Evolutionary conservation across 2,888 invertebrate genomes (phyloP), one percentile per base, ranked within the genome.

Genomic region (Macropis europaea): DNA sequence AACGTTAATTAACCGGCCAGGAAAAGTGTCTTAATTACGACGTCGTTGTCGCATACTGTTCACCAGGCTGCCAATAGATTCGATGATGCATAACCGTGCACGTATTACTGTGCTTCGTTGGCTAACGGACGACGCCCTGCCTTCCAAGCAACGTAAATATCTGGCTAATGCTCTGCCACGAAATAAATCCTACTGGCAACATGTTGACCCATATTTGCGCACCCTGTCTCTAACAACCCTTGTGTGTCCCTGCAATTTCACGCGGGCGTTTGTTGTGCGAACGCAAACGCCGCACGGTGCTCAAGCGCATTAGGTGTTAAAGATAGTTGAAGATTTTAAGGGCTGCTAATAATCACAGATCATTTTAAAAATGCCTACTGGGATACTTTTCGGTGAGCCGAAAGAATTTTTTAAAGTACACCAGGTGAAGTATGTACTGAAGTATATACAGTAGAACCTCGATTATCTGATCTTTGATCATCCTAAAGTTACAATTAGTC

Each of bases 131-230:
- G 70, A 68, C 82, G 71, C 79, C 81, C 80, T 79, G 82, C 73
- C 53, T 76, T 74, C 70, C 73, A 45, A 48, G 79, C 74, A 72
- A 82, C 86, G 85, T 87, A 87, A 87, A 87, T 87, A 84, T 86
- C 82, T 52, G 71, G 79, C 82, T 87, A 87, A 87, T 88, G 86
- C 86, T 83, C 76, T 78, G 77, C 76, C 82, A 68, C 76, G 84
- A 79, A 86, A 87, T 88, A 87, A 87, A 87, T 87, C 82, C 79
- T 73, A 64, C 73, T 71, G 6, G 38, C 11, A 45, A 47, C 74
- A 80, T 79, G 83, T 82, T 84, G 56, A 34, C 52, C 48, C 38
- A 66, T 56, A 76, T 62, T 62, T 47, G 22, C 15, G 28, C 15
- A 19, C 17, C 42, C 43, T 22, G 7, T 5, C 22, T 7, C 5